Conservation (phyloP, 2,888 invertebrate species). For the Melinopterus prodromus region DNA sequence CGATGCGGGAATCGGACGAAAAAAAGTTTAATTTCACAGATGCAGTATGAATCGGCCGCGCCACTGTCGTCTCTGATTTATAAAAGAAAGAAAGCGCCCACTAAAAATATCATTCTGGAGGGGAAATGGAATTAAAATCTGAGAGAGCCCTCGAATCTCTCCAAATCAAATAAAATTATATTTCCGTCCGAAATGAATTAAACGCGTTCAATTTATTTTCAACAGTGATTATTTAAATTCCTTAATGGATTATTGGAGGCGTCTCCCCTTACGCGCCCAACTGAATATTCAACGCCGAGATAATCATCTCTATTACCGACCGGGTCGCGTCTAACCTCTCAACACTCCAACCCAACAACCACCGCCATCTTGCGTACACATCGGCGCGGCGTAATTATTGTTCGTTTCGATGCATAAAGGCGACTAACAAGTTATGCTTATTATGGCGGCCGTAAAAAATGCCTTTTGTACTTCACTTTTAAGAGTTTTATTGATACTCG, state of each 20-base stretch:
- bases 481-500: constrained; percentile 25
- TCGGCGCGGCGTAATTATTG: constrained; percentile 13
- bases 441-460: constrained; percentile 18
- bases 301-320: constrained; percentile 15
- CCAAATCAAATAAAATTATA: constrained; percentile 31
- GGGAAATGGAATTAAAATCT: constrained; percentile 29
- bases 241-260: constrained; percentile 21
- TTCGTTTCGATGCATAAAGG: constrained; percentile 14
- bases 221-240: constrained; percentile 22
- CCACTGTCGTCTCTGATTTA: constrained; percentile 16
- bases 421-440: constrained; percentile 19
- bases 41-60: constrained; percentile 6
- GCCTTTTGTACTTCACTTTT: constrained; percentile 13
- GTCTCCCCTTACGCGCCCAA: neutral
- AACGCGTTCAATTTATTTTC: constrained; percentile 27
- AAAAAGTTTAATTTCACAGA: neutral
- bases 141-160: neutral
- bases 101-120: neutral
- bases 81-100: constrained; percentile 15
- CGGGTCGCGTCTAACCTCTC: neutral
- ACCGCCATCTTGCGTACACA: constrained; percentile 1
- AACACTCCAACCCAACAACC: neutral
- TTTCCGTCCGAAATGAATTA: constrained; percentile 29
- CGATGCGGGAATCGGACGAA: neutral
- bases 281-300: constrained; percentile 12